These are phyloP conservation scores for Orthosia gracilis DNA, from an alignment of 2,888 invertebrate species.

Conservation along the genomic window DNA sequence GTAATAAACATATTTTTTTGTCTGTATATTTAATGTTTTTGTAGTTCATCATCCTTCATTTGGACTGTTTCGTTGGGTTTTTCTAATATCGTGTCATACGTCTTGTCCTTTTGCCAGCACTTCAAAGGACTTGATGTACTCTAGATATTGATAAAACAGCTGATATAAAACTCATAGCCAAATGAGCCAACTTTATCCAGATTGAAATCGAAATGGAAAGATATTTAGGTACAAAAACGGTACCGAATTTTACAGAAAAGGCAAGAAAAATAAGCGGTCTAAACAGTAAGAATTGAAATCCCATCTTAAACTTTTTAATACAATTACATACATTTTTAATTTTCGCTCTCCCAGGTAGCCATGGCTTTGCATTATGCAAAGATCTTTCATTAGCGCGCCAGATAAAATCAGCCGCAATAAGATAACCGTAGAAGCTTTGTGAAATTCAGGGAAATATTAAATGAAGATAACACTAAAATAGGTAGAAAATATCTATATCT, in stretches of 20 bases:
- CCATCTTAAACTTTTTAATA: constrained; percentile 46
- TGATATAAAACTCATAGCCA: no score
- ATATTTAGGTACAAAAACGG: no score
- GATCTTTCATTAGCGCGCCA: constrained; percentile 47
- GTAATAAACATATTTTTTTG: no score
- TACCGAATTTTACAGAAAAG: background rate
- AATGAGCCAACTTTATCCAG: background rate
- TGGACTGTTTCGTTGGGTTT: background rate
- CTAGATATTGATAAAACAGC: no score
- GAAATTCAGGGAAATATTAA: constrained; percentile 22
- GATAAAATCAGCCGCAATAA: constrained; percentile 47
- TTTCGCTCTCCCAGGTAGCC: constrained; percentile 40
- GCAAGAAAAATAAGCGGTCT: constrained; percentile 64
- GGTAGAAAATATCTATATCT: background rate
- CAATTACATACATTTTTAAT: constrained; percentile 44
- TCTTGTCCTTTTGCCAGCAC: background rate
- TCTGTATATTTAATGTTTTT: background rate
- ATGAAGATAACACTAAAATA: constrained; percentile 8
- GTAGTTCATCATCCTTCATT: background rate
- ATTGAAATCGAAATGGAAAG: background rate
- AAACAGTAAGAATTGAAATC: constrained; percentile 30
- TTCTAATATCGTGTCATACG: no score
- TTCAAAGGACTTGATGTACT: background rate
- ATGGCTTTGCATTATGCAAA: constrained; percentile 61
- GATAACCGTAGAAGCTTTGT: constrained; percentile 14